Evolutionary conservation across 2,888 invertebrate genomes (phyloP).

Genomic region (Nephrocerus scutellatus): DNA sequence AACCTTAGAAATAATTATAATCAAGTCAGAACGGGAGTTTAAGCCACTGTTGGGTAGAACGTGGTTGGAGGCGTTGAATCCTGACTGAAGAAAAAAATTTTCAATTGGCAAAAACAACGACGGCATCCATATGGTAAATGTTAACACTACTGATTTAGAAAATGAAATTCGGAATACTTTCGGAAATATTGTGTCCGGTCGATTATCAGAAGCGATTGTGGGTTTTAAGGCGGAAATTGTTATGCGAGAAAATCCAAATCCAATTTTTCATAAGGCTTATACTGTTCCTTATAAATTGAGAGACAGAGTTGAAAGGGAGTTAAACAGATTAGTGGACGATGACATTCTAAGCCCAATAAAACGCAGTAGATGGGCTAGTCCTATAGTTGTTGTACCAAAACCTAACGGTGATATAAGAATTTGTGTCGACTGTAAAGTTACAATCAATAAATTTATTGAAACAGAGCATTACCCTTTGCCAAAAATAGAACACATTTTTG

Average conservation of each 20-base stretch:
- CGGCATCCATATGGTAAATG: no score
- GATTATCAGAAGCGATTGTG: slow-evolving; percentile 12
- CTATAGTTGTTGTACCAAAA: slow-evolving; percentile 21
- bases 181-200: no score
- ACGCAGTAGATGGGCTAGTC: slow-evolving; percentile 17
- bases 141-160: no score
- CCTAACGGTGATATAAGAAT: slow-evolving; percentile 15
- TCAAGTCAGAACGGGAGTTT: no score
- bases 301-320: slow-evolving; percentile 11
- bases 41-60: no score
- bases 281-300: slow-evolving; percentile 19
- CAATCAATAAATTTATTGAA: slow-evolving; percentile 18
- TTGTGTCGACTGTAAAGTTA: slow-evolving; percentile 18
- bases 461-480: slow-evolving; percentile 12
- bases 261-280: slow-evolving; percentile 14
- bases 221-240: slow-evolving; percentile 11
- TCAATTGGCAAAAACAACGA: no score
- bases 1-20: no score
- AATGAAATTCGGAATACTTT: no score
- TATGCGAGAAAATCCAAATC: slow-evolving; percentile 1
- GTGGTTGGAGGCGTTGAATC: slow-evolving; percentile 10
- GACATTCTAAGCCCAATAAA: slow-evolving; percentile 17
- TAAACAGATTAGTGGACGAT: slow-evolving; percentile 12
- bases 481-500: slow-evolving; percentile 9
- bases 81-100: slow-evolving; percentile 9